phyloP scores from a whole-genome alignment of 2,888 invertebrate genomes.

The Apomyelois bistriatella region DNA sequence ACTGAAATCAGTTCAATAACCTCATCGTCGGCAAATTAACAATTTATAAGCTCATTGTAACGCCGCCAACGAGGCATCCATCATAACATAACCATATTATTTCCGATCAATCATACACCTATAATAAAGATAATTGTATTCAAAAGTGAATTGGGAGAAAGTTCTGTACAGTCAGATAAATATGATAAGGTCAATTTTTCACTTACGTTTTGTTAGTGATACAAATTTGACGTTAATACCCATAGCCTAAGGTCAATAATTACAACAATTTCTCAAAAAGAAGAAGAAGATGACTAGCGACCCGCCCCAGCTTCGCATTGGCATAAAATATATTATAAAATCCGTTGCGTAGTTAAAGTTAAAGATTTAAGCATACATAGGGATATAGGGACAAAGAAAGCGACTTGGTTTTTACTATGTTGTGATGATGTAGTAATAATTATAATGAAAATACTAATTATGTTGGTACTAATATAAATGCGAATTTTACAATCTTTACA shows the following conservation, averaged over 20 bases:
- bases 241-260: not conserved
- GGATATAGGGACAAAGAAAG: too few relatives aligned
- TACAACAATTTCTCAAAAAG: too few relatives aligned
- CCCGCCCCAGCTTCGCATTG: too few relatives aligned
- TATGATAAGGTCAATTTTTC: constrained; percentile 10
- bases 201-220: constrained; percentile 3
- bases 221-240: constrained; percentile 2
- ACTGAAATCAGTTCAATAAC: not conserved
- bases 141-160: constrained; percentile 7
- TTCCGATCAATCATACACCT: constrained; percentile 8
- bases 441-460: too few relatives aligned
- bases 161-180: constrained; percentile 1
- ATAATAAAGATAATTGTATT: constrained; percentile 8
- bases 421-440: too few relatives aligned
- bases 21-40: constrained; percentile 39
- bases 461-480: too few relatives aligned
- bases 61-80: constrained; percentile 10
- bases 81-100: constrained; percentile 5
- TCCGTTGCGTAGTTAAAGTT: too few relatives aligned
- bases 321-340: too few relatives aligned
- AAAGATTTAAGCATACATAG: too few relatives aligned
- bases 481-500: too few relatives aligned
- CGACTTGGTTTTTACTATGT: too few relatives aligned
- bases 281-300: too few relatives aligned
- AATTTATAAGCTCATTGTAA: constrained; percentile 29